Conservation (phyloP, 2,888 invertebrate genomes). For the Trichogramma evanescens region DNA sequence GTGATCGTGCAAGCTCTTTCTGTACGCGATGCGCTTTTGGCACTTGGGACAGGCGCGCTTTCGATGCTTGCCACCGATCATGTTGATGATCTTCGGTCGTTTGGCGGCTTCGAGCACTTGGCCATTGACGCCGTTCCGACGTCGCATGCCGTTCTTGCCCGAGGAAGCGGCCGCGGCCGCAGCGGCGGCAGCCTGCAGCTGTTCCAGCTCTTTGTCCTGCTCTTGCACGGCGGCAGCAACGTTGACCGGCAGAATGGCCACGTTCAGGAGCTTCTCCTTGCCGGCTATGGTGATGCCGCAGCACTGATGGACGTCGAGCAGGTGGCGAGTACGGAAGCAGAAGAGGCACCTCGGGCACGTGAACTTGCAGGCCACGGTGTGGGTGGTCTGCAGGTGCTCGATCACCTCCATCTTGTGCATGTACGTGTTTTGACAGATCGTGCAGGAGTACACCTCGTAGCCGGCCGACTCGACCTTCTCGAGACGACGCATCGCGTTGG, state of each 20-base stretch:
- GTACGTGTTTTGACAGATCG: slow-evolving; percentile 21
- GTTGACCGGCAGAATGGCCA: slow-evolving; percentile 18
- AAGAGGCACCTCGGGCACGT: slow-evolving; percentile 19
- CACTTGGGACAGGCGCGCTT: slow-evolving; percentile 14
- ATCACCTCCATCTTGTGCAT: slow-evolving; percentile 21
- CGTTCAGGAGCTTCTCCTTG: slow-evolving; percentile 16
- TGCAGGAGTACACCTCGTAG: slow-evolving; percentile 22
- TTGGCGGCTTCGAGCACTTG: neutral
- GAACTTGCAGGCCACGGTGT: slow-evolving; percentile 22
- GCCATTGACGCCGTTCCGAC: slow-evolving; percentile 1
- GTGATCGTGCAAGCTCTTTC: slow-evolving; percentile 14
- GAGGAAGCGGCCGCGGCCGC: neutral
- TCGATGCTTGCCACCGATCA: neutral
- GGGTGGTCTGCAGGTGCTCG: slow-evolving; percentile 21
- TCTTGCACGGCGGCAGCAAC: neutral
- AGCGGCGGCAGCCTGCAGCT: slow-evolving; percentile 1
- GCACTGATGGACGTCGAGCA: slow-evolving; percentile 17
- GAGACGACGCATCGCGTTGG: slow-evolving; percentile 17
- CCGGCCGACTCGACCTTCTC: slow-evolving; percentile 21
- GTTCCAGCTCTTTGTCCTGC: slow-evolving; percentile 4
- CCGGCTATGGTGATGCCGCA: slow-evolving; percentile 16
- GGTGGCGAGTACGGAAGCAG: slow-evolving; percentile 17
- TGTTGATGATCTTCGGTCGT: neutral
- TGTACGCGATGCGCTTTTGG: slow-evolving; percentile 8
- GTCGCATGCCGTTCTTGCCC: slow-evolving; percentile 9